phyloP scores from a whole-genome alignment of 2,888 invertebrate species.

The Germaria angustata region DNA sequence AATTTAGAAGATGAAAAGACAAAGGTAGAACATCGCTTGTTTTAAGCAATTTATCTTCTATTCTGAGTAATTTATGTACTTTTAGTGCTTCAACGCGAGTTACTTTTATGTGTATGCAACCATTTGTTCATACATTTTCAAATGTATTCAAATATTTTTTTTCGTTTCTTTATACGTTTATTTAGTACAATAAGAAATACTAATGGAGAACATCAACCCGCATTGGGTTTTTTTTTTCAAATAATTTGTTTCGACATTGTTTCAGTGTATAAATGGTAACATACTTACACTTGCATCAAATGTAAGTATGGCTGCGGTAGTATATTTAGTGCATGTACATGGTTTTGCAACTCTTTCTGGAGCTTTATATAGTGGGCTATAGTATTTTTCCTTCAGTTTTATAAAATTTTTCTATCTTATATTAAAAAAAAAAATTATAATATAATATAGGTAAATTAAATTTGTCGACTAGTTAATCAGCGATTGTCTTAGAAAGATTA shows the following conservation, averaged over 20 bases:
- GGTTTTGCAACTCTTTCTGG: background rate
- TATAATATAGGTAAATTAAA: too few relatives aligned
- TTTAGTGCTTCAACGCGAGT: conserved; percentile 61
- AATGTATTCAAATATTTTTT: conserved; percentile 10
- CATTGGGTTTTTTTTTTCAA: conserved; percentile 25
- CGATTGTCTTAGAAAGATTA: too few relatives aligned
- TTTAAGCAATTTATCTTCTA: conserved; percentile 62
- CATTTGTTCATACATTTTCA: background rate
- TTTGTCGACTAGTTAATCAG: too few relatives aligned
- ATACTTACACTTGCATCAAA: background rate
- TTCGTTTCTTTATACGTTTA: conserved; percentile 5
- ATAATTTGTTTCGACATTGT: conserved; percentile 8
- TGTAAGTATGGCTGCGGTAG: background rate
- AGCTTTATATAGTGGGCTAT: background rate
- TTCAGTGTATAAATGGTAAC: background rate
- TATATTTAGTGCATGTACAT: conserved; percentile 12
- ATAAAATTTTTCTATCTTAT: too few relatives aligned
- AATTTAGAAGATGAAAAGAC: background rate
- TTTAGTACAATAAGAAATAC: conserved; percentile 49
- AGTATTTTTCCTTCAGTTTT: too few relatives aligned
- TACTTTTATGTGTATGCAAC: conserved; percentile 41
- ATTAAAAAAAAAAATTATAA: too few relatives aligned
- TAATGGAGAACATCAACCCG: conserved; percentile 56
- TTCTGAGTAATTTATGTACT: conserved; percentile 67
- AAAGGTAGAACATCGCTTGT: conserved; percentile 56